phyloP scores from a whole-genome alignment of 2,113 vertebrate species.

The Todiramphus saurophagus region DNA sequence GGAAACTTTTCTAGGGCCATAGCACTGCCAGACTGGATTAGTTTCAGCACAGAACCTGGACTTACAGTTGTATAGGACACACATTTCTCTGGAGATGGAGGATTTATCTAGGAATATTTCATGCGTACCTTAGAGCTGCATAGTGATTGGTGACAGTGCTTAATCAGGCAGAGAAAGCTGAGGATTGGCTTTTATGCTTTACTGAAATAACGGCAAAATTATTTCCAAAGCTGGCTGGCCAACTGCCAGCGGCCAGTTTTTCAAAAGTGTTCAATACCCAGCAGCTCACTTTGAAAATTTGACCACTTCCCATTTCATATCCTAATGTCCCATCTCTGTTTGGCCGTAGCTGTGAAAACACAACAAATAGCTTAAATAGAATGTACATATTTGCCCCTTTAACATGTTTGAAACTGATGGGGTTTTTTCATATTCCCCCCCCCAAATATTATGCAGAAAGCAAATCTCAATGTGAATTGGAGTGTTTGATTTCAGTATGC shows the following conservation, averaged over 20 bases:
- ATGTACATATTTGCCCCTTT: background rate
- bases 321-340: constrained; percentile 22
- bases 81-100: constrained; percentile 54
- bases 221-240: constrained; percentile 49
- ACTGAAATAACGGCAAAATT: constrained; percentile 26
- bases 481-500: background rate
- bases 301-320: constrained; percentile 56
- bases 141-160: constrained; percentile 43
- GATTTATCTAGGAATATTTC: constrained; percentile 56
- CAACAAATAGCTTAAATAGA: constrained; percentile 1
- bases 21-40: constrained; percentile 63
- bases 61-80: constrained; percentile 63
- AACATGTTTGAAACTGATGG: background rate
- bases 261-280: constrained; percentile 22
- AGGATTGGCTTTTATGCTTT: constrained; percentile 12
- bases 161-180: constrained; percentile 56
- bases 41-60: constrained; percentile 59
- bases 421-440: background rate
- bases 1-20: constrained; percentile 47
- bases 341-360: constrained; percentile 42
- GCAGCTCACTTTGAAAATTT: constrained; percentile 43
- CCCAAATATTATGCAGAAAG: background rate
- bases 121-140: background rate
- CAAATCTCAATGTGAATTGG: background rate
- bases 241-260: constrained; percentile 54